Percentiles rank a stretch among this genome's conserved stretches.
phyloP scores from a whole-genome alignment of 2,797 vertebrate species.

The Pogoniulus pusillus region DNA sequence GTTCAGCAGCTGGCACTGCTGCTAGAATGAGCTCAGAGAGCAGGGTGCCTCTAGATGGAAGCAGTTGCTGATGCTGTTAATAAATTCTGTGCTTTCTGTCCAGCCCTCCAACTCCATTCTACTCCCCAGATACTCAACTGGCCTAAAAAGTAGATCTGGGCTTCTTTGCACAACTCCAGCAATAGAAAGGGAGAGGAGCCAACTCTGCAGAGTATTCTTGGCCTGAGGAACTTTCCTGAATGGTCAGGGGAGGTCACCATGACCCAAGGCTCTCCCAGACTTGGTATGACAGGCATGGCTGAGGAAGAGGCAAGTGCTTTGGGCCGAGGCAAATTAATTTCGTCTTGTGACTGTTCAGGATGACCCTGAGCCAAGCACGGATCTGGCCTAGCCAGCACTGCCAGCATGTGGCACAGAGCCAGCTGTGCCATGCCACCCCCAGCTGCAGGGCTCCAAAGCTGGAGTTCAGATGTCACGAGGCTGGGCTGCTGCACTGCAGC shows the following conservation, averaged over 20 bases:
- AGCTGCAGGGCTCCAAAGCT: neutral
- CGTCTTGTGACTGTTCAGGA: neutral
- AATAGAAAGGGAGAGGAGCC: neutral
- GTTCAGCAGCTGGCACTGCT: conserved; percentile 8
- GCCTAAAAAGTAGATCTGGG: neutral
- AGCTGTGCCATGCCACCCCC: conserved; percentile 19
- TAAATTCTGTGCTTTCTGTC: conserved; percentile 2
- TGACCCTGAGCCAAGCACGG: neutral
- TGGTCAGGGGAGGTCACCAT: neutral
- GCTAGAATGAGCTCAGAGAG: conserved; percentile 16
- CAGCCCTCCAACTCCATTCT: neutral
- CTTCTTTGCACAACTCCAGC: neutral
- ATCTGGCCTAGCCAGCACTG: neutral
- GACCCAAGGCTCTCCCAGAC: neutral
- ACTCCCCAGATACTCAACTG: neutral
- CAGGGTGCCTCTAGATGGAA: conserved; percentile 21
- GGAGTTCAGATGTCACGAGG: neutral
- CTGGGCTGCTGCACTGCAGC: neutral
- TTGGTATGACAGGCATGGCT: neutral
- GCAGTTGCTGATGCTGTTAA: neutral
- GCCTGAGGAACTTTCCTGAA: neutral
- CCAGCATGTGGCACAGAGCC: neutral
- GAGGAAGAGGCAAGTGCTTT: neutral
- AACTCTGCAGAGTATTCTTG: neutral
- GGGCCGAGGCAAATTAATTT: neutral